Conservation (phyloP, 2,113 vertebrate genomes). For the Amblyornis subalaris region DNA sequence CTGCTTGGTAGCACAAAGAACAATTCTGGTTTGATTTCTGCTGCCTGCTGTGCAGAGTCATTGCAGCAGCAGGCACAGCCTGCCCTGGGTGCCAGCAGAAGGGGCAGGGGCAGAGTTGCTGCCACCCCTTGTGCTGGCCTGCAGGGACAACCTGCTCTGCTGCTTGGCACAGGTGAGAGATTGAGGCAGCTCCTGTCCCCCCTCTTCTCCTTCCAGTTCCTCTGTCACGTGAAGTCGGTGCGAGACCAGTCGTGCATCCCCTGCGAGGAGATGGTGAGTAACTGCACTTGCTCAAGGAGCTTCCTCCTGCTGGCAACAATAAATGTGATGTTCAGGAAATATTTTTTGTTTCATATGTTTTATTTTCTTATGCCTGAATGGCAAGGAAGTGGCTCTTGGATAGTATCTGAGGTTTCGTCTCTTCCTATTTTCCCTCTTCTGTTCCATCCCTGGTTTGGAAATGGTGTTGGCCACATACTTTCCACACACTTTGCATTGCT, state of each 20-base stretch:
- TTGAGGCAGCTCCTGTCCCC: not conserved
- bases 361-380: not conserved
- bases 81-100: not conserved
- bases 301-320: not conserved
- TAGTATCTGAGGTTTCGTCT: not conserved
- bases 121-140: not conserved
- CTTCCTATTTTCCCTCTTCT: not conserved
- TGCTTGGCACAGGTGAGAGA: not conserved
- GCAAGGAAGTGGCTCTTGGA: not conserved
- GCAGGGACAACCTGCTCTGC: not conserved
- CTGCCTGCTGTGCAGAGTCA: not conserved
- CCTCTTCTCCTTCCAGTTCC: constrained; percentile 77
- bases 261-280: constrained; percentile 86
- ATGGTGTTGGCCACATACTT: not conserved
- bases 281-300: not conserved
- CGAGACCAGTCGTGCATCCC: constrained; percentile 82
- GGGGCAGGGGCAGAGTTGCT: not conserved
- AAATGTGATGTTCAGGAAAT: not conserved
- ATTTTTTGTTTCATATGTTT: not conserved
- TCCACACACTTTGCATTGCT: not conserved
- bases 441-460: not conserved
- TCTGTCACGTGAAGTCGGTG: constrained; percentile 76
- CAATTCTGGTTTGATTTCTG: not conserved
- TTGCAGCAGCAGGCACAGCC: not conserved
- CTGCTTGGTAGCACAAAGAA: not conserved